A percentile compares a stretch with the other conserved stretches of the same genome.
phyloP scores from a whole-genome alignment of 2,797 vertebrate species.

The Esox lucius region DNA sequence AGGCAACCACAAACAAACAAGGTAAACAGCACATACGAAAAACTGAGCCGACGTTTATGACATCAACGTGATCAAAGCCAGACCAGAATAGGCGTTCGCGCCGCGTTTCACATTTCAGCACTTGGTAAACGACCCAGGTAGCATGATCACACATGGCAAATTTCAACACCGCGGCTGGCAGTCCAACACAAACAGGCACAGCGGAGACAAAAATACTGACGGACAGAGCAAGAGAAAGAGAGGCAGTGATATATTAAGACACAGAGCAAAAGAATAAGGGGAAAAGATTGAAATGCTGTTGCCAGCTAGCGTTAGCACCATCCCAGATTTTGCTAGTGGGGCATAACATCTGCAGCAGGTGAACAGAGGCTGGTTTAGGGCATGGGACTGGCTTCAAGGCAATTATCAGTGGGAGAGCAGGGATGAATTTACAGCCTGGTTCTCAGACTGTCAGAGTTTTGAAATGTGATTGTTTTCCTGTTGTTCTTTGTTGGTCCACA shows the following conservation, averaged over 20 bases:
- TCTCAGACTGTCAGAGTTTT: not conserved
- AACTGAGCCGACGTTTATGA: too few relatives aligned
- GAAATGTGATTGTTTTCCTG: too few relatives aligned
- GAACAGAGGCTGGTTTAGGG: too few relatives aligned
- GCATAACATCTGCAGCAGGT: not conserved
- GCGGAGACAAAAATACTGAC: not conserved
- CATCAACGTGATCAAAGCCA: not conserved
- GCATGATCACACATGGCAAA: constrained; percentile 23
- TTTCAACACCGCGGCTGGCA: constrained; percentile 29
- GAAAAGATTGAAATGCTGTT: not conserved
- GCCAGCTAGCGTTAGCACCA: not conserved
- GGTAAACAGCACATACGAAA: not conserved
- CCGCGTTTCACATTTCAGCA: constrained; percentile 10
- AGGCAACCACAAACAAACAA: not conserved
- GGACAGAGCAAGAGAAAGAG: not conserved
- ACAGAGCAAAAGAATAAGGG: not conserved
- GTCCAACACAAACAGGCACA: not conserved
- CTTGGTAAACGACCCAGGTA: not conserved
- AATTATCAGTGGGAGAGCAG: constrained; percentile 31
- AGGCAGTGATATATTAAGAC: not conserved
- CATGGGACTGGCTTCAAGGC: not conserved
- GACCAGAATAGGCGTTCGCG: constrained; percentile 10
- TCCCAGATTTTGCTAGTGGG: not conserved
- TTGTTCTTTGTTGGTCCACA: too few relatives aligned
- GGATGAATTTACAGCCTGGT: not conserved